Conservation (phyloP, 2,888 invertebrate species). For the Taenaris catops region DNA sequence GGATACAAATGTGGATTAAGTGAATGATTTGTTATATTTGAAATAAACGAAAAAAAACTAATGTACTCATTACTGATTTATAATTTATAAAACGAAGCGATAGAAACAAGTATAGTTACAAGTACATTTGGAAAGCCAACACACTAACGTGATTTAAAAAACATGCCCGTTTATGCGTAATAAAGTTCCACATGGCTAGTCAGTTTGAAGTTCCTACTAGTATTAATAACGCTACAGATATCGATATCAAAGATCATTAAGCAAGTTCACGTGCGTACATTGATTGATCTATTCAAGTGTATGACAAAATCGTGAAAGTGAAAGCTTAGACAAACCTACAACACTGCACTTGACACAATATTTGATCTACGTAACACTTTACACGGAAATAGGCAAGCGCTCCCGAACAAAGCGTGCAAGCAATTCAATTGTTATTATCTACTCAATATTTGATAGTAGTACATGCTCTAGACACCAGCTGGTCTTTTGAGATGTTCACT, state of each 20-base stretch:
- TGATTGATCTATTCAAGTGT: conserved; percentile 33
- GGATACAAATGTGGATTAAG: too few species aligned
- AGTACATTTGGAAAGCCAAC: neutral
- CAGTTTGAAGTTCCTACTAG: conserved; percentile 4
- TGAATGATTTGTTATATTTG: too few species aligned
- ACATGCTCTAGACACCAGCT: too few species aligned
- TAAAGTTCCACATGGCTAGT: conserved; percentile 12
- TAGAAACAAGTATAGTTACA: too few species aligned
- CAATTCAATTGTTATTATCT: conserved; percentile 20
- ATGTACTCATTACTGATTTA: too few species aligned
- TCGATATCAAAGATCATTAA: conserved; percentile 17
- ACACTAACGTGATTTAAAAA: neutral
- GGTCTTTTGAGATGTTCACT: too few species aligned
- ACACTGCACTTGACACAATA: conserved; percentile 46
- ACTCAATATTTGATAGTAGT: too few species aligned
- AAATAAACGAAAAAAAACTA: too few species aligned
- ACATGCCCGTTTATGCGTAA: neutral
- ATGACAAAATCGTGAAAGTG: conserved; percentile 53
- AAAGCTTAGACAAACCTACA: conserved; percentile 50
- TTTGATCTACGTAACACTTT: conserved; percentile 33
- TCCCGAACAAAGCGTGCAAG: conserved; percentile 24
- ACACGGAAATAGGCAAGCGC: conserved; percentile 28
- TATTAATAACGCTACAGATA: conserved; percentile 11
- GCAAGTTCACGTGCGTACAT: conserved; percentile 16
- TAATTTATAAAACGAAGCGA: too few species aligned